Conservation (phyloP, 2,797 vertebrate species). For the Mormyrus proboscirostris region DNA sequence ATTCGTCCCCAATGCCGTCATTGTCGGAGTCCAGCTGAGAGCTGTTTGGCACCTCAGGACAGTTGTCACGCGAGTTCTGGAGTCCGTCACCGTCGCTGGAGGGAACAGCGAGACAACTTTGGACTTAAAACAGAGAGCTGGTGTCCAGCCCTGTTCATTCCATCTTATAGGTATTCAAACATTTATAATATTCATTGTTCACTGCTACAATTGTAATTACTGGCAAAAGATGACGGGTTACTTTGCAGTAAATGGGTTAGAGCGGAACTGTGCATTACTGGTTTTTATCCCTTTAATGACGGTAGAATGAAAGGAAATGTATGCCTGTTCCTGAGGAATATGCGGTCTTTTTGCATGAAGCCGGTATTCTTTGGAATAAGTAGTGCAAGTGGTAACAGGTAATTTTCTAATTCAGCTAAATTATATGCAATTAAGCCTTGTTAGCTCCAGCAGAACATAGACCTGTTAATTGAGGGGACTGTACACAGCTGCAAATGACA, state of each 20-base stretch:
- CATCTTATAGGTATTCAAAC: background rate
- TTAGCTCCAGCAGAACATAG: background rate
- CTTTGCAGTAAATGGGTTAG: background rate
- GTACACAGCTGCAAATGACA: background rate
- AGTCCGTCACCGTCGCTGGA: conserved; percentile 84
- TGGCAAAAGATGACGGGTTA: background rate
- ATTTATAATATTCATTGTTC: background rate
- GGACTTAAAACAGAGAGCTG: background rate
- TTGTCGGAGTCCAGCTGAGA: conserved; percentile 94
- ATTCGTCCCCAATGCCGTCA: conserved; percentile 83
- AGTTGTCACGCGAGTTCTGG: conserved; percentile 92
- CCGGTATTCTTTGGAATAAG: background rate
- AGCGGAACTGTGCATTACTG: background rate
- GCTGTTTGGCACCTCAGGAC: conserved; percentile 84
- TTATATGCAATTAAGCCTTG: background rate
- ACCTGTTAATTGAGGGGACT: background rate
- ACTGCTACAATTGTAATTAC: background rate
- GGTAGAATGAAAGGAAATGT: background rate
- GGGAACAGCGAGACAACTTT: background rate
- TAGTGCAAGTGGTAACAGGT: background rate
- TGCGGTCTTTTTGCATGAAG: background rate
- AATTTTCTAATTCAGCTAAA: conserved; percentile 1
- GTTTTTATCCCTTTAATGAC: background rate
- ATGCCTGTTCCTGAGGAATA: background rate
- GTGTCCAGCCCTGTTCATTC: background rate